Base-by-base conservation (phyloP, 2,113 vertebrate species). In the Odobenus rosmarus region DNA sequence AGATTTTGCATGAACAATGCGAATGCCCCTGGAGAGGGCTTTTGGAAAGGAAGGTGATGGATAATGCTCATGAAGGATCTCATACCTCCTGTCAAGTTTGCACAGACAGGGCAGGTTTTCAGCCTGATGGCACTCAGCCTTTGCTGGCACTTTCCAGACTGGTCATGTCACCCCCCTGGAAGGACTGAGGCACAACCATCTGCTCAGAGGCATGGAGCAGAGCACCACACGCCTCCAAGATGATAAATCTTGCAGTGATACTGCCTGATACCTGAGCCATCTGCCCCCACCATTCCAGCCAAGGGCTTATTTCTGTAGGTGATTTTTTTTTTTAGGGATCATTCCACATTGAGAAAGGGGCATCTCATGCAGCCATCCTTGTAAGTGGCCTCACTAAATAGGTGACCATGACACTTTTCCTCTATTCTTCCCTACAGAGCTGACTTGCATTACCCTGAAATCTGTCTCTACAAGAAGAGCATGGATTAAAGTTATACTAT, bases 291-390 rank as follows among this genome's bases (percentile, higher is more conserved):
- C 1, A 0, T 15, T 16, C 55, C 11, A 31, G 57, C 39, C 53
- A 16, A 46, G 90, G 23, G 9, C 55, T n/a, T 72, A 16, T 7
- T 16, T 42, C n/a, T 8, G 11, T 5, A 3, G 0, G 1, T 1
- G n/a, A 14, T 2, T 85, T 23, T 39, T 36, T 1, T 69, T 59
- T 55, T 62, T 1, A 46, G 1, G 26, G 49, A 31, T 8, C 4
- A 0, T 39, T 76, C 28, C 69, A 57, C 0, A 0, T 5, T 0
- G 79, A 55, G 61, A 14, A 14, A 3, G 14, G 67, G 33, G 13
- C 46, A 0, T 24, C 14, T 31, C 5, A 8, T 0, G 21, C 14
- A 46, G 46, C 4, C 46, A 4, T 1, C n/a, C 72, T 26, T 31
- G 16, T 31, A 4, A 0, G 39, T 5, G 16, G 36, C 19, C 12